phyloP scores from a whole-genome alignment of 2,113 vertebrate genomes.

The Diphyllodes magnificus region DNA sequence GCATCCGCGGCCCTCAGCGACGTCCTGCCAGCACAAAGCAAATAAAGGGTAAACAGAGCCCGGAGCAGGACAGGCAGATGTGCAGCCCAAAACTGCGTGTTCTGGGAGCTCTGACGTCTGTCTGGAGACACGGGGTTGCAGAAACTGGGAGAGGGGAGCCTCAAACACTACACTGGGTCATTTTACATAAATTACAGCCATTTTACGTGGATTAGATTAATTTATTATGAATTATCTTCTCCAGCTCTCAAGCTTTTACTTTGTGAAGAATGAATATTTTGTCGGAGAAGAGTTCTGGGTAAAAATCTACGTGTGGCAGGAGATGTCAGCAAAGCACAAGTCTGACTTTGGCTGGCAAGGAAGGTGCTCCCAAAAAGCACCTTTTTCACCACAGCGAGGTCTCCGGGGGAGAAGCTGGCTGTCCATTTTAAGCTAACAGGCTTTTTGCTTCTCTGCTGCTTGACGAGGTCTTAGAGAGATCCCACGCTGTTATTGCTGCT shows the following conservation, averaged over 20 bases:
- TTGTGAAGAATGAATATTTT: not conserved
- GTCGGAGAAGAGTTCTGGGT: not conserved
- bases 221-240: not conserved
- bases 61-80: not conserved
- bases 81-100: fast-evolving
- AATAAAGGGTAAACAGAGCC: not conserved
- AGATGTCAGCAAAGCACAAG: not conserved
- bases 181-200: not conserved
- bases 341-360: not conserved
- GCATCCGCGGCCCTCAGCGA: not conserved
- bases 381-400: not conserved
- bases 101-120: fast-evolving
- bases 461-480: not conserved
- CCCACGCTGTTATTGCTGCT: not conserved
- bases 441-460: not conserved
- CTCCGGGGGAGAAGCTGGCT: not conserved
- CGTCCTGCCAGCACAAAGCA: not conserved
- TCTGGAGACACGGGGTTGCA: not conserved
- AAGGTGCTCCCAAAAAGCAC: not conserved
- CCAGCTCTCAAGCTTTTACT: not conserved
- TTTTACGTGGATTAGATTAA: not conserved
- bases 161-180: fast-evolving
- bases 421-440: not conserved
- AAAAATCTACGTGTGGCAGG: not conserved
- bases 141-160: not conserved